Conservation (phyloP, 2,797 vertebrate genomes). For the Ambastaia sidthimunki region DNA sequence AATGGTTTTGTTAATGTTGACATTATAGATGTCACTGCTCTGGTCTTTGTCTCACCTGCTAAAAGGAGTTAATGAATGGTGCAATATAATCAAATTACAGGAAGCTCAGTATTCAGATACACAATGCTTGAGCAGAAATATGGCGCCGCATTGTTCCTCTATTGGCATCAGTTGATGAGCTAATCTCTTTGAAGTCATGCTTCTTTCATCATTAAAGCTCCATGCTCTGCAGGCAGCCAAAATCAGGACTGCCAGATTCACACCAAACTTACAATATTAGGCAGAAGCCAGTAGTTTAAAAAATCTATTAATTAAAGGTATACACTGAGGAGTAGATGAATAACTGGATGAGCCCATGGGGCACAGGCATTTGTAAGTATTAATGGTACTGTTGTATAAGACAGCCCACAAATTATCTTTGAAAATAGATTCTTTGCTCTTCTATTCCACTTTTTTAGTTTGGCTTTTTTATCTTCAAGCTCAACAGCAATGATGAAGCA, state of each 20-base stretch:
- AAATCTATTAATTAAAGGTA: slow-evolving; percentile 49
- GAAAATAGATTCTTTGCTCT: slow-evolving; percentile 13
- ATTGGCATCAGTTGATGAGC: slow-evolving; percentile 72
- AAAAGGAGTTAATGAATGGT: slow-evolving; percentile 43
- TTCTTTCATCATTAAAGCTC: slow-evolving; percentile 72
- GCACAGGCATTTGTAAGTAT: slow-evolving; percentile 19
- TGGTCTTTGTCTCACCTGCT: slow-evolving; percentile 50
- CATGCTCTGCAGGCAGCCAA: slow-evolving; percentile 61
- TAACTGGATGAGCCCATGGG: slow-evolving; percentile 31
- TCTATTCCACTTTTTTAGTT: slow-evolving; percentile 4
- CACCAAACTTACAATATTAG: slow-evolving; percentile 63
- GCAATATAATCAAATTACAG: slow-evolving; percentile 65
- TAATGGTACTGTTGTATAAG: slow-evolving; percentile 30
- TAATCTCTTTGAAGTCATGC: slow-evolving; percentile 76
- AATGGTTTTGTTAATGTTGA: slow-evolving; percentile 30
- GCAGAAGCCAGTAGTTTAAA: slow-evolving; percentile 42
- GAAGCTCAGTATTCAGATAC: slow-evolving; percentile 62
- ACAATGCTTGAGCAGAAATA: slow-evolving; percentile 61
- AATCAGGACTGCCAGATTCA: slow-evolving; percentile 62
- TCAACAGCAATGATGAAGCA: slow-evolving; percentile 6
- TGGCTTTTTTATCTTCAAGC: slow-evolving; percentile 17
- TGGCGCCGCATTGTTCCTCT: slow-evolving; percentile 69
- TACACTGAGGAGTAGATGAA: slow-evolving; percentile 29
- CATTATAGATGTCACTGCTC: slow-evolving; percentile 52
- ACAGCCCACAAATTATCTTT: slow-evolving; percentile 37